phyloP scores from a whole-genome alignment of 30 jellyfish, hydroid and myxozoan genomes.

The Hydractinia symbiolongicarpus region DNA sequence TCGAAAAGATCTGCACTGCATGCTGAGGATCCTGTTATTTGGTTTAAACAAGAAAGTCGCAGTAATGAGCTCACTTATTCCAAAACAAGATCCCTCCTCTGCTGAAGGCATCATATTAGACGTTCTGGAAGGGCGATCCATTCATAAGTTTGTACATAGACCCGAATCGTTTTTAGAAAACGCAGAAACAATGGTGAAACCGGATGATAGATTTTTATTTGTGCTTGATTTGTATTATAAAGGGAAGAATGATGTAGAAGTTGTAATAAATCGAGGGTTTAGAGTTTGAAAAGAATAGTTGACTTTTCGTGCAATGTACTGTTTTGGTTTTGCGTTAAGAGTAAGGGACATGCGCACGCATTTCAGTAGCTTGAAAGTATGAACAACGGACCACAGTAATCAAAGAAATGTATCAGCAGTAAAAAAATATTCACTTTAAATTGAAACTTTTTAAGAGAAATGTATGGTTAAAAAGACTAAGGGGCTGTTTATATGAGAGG shows the following conservation, averaged over 20 bases:
- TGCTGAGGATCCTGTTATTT: neutral
- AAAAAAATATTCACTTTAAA: too few relatives aligned
- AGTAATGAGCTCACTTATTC: neutral
- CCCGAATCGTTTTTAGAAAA: neutral
- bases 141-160: neutral
- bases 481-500: too few relatives aligned
- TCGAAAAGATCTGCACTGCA: neutral
- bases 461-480: too few relatives aligned
- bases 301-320: too few relatives aligned
- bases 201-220: neutral
- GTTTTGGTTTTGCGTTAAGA: too few relatives aligned
- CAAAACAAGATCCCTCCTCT: neutral
- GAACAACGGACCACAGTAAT: too few relatives aligned
- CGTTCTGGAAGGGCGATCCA: neutral
- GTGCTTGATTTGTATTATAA: constrained; percentile 1
- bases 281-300: too few relatives aligned
- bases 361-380: too few relatives aligned
- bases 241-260: neutral
- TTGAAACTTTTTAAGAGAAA: too few relatives aligned
- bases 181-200: neutral
- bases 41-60: neutral
- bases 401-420: too few relatives aligned
- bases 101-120: neutral
- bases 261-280: neutral
- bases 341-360: too few relatives aligned